Conservation (phyloP, 92 coral and sea anemone genomes). For the Plumapathes pennacea region DNA sequence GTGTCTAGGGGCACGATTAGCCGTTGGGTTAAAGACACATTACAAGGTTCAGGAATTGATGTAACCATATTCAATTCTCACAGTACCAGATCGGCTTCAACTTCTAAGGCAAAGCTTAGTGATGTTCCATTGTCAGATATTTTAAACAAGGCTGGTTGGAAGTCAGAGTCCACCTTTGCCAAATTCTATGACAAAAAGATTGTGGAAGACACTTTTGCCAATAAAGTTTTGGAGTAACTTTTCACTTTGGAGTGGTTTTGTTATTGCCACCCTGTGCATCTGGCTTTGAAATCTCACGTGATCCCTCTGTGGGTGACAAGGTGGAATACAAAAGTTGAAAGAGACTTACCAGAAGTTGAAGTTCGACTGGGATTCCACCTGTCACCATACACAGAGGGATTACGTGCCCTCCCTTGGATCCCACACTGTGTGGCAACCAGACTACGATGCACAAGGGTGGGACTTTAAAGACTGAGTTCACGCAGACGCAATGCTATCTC, state of each 20-base stretch:
- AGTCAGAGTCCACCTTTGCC: constrained; percentile 9
- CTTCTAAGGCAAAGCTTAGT: constrained; percentile 28
- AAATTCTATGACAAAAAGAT: constrained; percentile 23
- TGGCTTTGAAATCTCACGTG: constrained; percentile 52
- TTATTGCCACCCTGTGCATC: neutral
- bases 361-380: constrained; percentile 57
- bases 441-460: too few species aligned
- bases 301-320: constrained; percentile 40
- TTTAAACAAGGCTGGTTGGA: constrained; percentile 31
- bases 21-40: constrained; percentile 3
- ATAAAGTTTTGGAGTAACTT: too few species aligned
- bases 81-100: constrained; percentile 50
- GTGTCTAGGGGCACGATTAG: constrained; percentile 18
- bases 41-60: constrained; percentile 23
- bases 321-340: constrained; percentile 28
- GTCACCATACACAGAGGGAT: constrained; percentile 31
- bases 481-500: too few species aligned
- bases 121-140: constrained; percentile 25
- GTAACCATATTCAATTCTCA: constrained; percentile 24
- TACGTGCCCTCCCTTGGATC: constrained; percentile 25
- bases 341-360: constrained; percentile 42
- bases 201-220: constrained; percentile 4
- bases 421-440: too few species aligned
- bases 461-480: too few species aligned
- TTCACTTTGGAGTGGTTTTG: neutral